Percentiles rank a stretch among this genome's conserved stretches.
These are phyloP conservation scores for Alviniconcha marisindica DNA, from an alignment of 1,140 invertebrate genomes.

Conservation along the genomic window DNA sequence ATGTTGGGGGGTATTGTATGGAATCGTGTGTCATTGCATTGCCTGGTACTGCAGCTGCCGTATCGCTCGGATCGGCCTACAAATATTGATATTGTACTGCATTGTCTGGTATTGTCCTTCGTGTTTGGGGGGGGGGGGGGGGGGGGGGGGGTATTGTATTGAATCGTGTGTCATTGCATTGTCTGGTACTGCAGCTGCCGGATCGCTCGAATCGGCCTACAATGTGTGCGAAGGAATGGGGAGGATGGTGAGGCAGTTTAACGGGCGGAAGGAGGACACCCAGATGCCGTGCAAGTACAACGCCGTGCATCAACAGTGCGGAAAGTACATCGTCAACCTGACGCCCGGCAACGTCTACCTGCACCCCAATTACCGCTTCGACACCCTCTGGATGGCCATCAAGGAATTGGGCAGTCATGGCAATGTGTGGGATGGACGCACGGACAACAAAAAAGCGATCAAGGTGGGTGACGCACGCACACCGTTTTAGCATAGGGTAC, in stretches of 20 bases:
- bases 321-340: background rate
- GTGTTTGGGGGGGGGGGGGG: too few species aligned
- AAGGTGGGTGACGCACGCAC: slow-evolving; percentile 6
- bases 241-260: background rate
- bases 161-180: too few species aligned
- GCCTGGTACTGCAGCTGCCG: too few species aligned
- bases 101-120: too few species aligned
- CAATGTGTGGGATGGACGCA: background rate
- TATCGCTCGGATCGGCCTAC: too few species aligned
- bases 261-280: background rate
- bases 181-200: too few species aligned
- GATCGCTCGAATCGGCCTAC: too few species aligned
- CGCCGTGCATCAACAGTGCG: background rate
- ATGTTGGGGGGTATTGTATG: too few species aligned
- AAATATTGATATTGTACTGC: too few species aligned
- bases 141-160: too few species aligned
- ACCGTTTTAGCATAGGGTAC: too few species aligned
- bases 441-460: background rate
- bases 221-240: background rate
- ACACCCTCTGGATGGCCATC: background rate
- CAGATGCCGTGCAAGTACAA: slow-evolving; percentile 2
- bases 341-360: slow-evolving; percentile 12
- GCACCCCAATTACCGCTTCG: background rate
- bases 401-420: background rate
- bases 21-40: too few species aligned